Evolutionary conservation across 64 coral and sea anemone genomes (phyloP).

Genomic region (Actinia equina): DNA sequence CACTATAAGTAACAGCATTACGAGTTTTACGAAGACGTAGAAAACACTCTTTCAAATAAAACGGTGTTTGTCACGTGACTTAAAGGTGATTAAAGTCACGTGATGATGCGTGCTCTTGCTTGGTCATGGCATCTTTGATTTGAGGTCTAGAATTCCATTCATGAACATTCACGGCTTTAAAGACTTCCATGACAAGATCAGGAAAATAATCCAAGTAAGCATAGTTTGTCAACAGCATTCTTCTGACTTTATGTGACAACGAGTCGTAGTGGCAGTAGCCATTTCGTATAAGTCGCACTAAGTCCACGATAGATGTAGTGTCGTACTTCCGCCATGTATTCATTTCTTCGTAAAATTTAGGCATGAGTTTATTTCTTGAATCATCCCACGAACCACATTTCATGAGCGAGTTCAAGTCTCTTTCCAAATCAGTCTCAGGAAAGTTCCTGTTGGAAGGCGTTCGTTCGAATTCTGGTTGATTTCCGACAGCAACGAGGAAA

Average conservation of each 20-base stretch:
- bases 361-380: background rate
- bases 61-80: too few relatives aligned
- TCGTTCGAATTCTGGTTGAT: conserved; percentile 27
- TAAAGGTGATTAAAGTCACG: background rate
- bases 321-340: background rate
- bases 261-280: background rate
- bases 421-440: background rate
- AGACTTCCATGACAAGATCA: conserved; percentile 4
- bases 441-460: background rate
- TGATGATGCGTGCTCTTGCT: background rate
- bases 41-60: too few relatives aligned
- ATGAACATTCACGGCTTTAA: background rate
- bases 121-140: background rate
- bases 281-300: conserved; percentile 35
- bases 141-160: background rate
- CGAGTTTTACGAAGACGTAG: too few relatives aligned
- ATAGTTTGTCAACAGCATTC: background rate
- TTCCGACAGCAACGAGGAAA: conserved; percentile 26
- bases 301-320: conserved; percentile 9
- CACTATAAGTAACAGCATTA: too few relatives aligned
- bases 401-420: background rate
- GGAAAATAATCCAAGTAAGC: background rate
- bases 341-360: background rate
- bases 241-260: background rate
- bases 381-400: background rate